Conservation (phyloP, 2,797 vertebrate genomes). For the Labeo calbasu region DNA sequence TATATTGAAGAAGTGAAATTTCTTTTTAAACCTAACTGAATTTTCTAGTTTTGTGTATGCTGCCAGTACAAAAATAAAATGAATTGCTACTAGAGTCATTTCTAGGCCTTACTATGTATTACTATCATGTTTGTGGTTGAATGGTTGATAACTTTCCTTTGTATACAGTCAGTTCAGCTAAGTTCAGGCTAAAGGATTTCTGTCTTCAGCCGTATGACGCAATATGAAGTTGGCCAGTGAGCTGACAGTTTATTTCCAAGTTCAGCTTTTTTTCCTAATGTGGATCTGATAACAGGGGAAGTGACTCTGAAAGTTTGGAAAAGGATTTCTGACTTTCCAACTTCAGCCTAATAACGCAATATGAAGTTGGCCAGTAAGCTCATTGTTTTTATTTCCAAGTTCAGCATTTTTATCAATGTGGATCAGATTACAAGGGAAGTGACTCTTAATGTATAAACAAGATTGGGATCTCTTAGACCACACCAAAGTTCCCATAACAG, state of each 20-base stretch:
- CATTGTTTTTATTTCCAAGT: background rate
- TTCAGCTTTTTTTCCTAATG: background rate
- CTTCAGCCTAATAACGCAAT: background rate
- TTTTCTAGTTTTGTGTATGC: constrained; percentile 16
- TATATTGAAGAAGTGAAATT: background rate
- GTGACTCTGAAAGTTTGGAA: too few species aligned
- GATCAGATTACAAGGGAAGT: constrained; percentile 4
- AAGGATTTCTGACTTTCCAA: background rate
- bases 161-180: background rate
- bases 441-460: constrained; percentile 12
- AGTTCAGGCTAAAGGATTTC: background rate
- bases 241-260: background rate
- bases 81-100: background rate
- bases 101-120: background rate
- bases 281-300: background rate
- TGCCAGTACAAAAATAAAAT: background rate
- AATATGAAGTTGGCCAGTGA: background rate
- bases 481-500: constrained; percentile 61
- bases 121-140: background rate
- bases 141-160: constrained; percentile 13
- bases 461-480: constrained; percentile 27
- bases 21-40: constrained; percentile 17
- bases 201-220: background rate
- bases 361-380: background rate
- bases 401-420: background rate